Evolutionary conservation across 2,113 vertebrate species (phyloP), one percentile per base, ranked within the genome.

Genomic region (Mesembrinibis cayennensis): DNA sequence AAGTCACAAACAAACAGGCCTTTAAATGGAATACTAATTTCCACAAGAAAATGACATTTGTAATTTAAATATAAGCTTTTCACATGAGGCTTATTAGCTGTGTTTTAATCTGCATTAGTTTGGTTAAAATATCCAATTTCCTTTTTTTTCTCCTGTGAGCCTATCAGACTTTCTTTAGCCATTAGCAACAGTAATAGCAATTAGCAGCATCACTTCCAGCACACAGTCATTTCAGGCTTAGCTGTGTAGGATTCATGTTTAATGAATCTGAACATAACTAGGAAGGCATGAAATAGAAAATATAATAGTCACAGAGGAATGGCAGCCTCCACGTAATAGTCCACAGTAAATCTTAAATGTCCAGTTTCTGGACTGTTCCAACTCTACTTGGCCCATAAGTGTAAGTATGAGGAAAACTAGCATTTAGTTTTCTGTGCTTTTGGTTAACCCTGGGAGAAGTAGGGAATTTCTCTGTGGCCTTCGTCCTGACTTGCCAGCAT

Each of bases 81-180:
- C 72, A 95, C 67, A 89, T 55, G 82, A 87, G 89, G 23, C 71
- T 95, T 96, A 82, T 97, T 96, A 98, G 73, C 80, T 67, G 40
- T 90, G 36, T 91, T 97, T 97, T 97, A 97, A 97, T 95, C 87
- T 97, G 63, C 36, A 96, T 92, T 95, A 94, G 56, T 95, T 65
- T 93, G 52, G 92, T 96, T 97, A 96, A 97, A 97, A 96, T 93
- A 96, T 59, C 83, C 71, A 93, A 86, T 94, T 97, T 97, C 44
- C 44, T 76, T 73, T 95, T 95, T 97, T 94, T 59, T 42, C 50
- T 82, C 63, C 56, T 91, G 40, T 82, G 53, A 87, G 56, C 26
- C 88, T 94, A 94, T 38, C 2, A 44, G 81, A 25, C 69, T 97
- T 97, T 96, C 87, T 92, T 83, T 61, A 89, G 79, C 84, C 76